Evolutionary conservation across 2,888 invertebrate species (phyloP).

Genomic region (Machimus rusticus): DNA sequence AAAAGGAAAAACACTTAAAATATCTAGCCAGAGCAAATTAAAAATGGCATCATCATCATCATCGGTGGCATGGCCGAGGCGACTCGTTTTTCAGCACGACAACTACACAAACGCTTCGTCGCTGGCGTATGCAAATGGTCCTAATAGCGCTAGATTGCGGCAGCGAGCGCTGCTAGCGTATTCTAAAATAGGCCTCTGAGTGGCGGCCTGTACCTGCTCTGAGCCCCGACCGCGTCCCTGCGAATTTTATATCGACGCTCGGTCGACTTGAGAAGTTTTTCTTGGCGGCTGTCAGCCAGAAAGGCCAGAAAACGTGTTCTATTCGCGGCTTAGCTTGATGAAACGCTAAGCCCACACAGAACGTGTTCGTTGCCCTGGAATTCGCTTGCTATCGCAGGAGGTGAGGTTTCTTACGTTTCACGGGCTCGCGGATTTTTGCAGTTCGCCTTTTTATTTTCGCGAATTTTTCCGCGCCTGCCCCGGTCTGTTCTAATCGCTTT

Average conservation of each 20-base stretch:
- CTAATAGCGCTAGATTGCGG: neutral
- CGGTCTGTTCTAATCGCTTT: neutral
- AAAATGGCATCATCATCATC: neutral
- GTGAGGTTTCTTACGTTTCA: conserved; percentile 10
- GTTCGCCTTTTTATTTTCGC: conserved; percentile 20
- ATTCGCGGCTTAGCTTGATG: conserved; percentile 36
- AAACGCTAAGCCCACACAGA: conserved; percentile 43
- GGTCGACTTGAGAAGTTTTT: conserved; percentile 27
- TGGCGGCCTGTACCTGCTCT: neutral
- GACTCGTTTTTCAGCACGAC: neutral
- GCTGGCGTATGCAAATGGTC: conserved; percentile 3
- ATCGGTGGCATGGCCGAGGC: neutral
- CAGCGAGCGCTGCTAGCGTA: neutral
- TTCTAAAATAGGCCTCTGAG: conserved; percentile 15
- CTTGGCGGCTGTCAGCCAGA: conserved; percentile 28
- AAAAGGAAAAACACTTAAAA: neutral
- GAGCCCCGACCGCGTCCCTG: neutral
- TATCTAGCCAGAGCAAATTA: neutral
- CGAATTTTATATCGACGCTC: neutral
- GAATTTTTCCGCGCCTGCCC: neutral
- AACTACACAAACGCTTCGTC: neutral
- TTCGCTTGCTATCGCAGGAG: conserved; percentile 2
- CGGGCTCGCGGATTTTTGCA: neutral
- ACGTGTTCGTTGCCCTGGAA: conserved; percentile 41
- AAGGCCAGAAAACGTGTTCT: conserved; percentile 40